These are phyloP conservation scores for Tamandua tetradactyla DNA, from an alignment of 2,797 vertebrate genomes.

Conservation along the genomic window DNA sequence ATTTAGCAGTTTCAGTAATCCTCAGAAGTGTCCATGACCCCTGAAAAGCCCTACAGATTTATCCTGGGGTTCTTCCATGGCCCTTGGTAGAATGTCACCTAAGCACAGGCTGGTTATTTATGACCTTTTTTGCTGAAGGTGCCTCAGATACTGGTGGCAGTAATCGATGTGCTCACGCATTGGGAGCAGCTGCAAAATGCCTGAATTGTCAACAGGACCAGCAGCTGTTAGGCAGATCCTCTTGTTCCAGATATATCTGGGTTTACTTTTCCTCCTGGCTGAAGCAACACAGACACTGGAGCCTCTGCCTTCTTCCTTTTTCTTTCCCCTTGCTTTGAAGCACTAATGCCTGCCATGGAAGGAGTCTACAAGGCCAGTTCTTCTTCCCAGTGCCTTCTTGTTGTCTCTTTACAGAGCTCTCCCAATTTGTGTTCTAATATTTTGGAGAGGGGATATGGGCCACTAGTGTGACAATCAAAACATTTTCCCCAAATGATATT, in stretches of 20 bases:
- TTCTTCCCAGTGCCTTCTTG: background rate
- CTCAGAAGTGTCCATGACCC: background rate
- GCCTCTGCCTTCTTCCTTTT: background rate
- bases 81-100: background rate
- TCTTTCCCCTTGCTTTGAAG: background rate
- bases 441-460: slow-evolving; percentile 7
- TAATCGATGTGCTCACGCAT: slow-evolving; percentile 23
- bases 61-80: background rate
- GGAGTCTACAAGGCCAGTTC: background rate
- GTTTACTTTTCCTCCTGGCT: background rate
- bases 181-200: slow-evolving; percentile 40
- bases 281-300: background rate
- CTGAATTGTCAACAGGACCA: slow-evolving; percentile 15
- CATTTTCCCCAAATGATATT: background rate
- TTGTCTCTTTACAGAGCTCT: background rate
- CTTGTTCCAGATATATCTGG: slow-evolving; percentile 6
- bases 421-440: background rate
- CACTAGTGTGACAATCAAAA: slow-evolving; percentile 3
- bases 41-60: background rate
- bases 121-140: slow-evolving; percentile 51
- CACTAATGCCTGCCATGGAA: background rate
- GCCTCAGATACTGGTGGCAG: background rate
- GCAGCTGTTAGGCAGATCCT: slow-evolving; percentile 39
- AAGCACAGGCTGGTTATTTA: background rate
- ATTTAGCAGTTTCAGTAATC: background rate